Evolutionary conservation across 2,797 vertebrate genomes (phyloP), one percentile per base, ranked within the genome.

Genomic region (Girardinus metallicus): DNA sequence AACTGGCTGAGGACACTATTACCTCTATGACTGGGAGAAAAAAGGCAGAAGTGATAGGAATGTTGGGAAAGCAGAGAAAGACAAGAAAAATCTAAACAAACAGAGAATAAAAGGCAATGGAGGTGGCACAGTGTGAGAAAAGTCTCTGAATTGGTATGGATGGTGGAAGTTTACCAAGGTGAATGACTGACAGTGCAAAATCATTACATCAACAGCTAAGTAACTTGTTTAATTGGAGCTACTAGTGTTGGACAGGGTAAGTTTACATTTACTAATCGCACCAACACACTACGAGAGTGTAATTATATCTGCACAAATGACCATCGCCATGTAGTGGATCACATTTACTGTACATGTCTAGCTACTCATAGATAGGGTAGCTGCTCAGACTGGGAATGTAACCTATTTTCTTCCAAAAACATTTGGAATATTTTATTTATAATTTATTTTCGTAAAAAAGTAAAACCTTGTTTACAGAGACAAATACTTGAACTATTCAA

Each of bases 1-100:
- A 92, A 83, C 84, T 76, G 83, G 84, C 82, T 21, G 87, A 91
- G 86, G 86, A 88, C 86, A 80, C 83, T 51, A 80, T 90, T 87
- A 87, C 84, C 85, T 83, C 88, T 75, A 53, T 8, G 31, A 86
- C 71, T 64, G 64, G 77, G 60, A 79, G 39, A 75, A 66, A 47
- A 75, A 49, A 81, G 36, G 74, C 60, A 74, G 31, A 47, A 68
- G 36, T 78, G 70, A 84, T 76, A 53, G 77, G 57, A 77, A 62
- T 71, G n/a, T 66, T 78, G 71, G 44, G n/a, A 49, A 11, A 39
- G 68, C 74, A 62, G 82, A 72, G 15, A 29, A 62, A 66, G 34
- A 47, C 34, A 78, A 46, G 11, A 34, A 62, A 62, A 81, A 31
- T 47, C 64, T 53, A 83, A 29, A 80, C 46, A 31, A 71, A 83